phyloP scores from a whole-genome alignment of 2,888 invertebrate genomes.

The Cryptocheilus praepositus region DNA sequence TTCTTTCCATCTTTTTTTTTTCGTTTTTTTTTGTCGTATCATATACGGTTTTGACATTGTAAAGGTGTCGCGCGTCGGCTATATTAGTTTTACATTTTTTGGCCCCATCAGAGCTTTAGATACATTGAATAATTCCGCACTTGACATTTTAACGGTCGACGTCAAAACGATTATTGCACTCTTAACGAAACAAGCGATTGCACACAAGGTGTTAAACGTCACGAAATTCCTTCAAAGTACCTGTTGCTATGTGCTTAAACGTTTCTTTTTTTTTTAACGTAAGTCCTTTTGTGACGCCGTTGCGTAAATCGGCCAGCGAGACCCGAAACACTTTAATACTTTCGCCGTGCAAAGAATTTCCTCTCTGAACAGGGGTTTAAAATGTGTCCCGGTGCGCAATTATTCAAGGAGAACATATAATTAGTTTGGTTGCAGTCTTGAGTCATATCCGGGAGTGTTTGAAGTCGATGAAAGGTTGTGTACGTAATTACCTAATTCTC shows the following conservation, averaged over 20 bases:
- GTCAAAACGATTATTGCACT: too few species aligned
- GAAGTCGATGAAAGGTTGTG: conserved; percentile 42
- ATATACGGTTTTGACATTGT: conserved; percentile 31
- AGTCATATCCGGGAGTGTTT: conserved; percentile 65
- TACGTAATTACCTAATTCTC: conserved; percentile 57
- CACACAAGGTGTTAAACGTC: too few species aligned
- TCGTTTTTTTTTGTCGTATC: conserved; percentile 32
- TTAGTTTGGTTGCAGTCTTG: conserved; percentile 70
- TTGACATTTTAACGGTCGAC: conserved; percentile 32
- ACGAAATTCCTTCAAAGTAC: too few species aligned
- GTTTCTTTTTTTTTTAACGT: too few species aligned
- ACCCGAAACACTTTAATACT: too few species aligned
- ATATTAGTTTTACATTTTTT: conserved; percentile 60
- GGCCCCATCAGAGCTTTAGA: conserved; percentile 70
- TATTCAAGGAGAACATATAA: conserved; percentile 59
- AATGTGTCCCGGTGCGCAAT: conserved; percentile 39
- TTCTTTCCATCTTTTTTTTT: too few species aligned
- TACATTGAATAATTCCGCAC: conserved; percentile 56
- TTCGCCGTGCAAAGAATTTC: too few species aligned
- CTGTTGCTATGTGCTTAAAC: too few species aligned
- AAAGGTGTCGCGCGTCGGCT: conserved; percentile 48
- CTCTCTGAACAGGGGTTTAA: too few species aligned
- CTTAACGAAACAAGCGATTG: too few species aligned
- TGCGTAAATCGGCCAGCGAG: too few species aligned
- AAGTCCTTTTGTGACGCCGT: too few species aligned